A percentile compares a stretch with the other conserved stretches of the same genome.
These are phyloP conservation scores for Scaptomyza caliginosa DNA, from an alignment of 2,888 invertebrate genomes.

Conservation along the genomic window DNA sequence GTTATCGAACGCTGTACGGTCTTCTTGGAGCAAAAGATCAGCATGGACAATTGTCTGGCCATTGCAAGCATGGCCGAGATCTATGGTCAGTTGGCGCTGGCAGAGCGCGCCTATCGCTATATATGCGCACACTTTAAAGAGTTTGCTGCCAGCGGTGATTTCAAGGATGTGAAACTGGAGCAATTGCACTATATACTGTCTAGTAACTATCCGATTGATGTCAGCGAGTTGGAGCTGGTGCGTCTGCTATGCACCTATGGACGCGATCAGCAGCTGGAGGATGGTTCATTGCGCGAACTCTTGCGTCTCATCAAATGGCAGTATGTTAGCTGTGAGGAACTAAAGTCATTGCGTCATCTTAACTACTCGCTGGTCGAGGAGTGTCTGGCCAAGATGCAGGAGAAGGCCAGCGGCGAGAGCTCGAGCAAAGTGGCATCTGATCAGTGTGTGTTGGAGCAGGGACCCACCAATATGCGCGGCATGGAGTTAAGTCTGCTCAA, in stretches of 20 bases:
- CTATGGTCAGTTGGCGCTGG: constrained; percentile 87
- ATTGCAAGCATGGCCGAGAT: constrained; percentile 89
- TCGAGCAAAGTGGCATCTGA: constrained; percentile 11
- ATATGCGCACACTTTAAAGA: constrained; percentile 87
- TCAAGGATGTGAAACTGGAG: constrained; percentile 86
- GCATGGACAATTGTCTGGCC: constrained; percentile 89
- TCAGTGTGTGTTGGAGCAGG: constrained; percentile 22
- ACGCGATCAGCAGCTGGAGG: constrained; percentile 51
- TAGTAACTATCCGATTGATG: constrained; percentile 88
- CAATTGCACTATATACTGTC: constrained; percentile 87
- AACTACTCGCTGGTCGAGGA: constrained; percentile 55
- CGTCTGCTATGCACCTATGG: constrained; percentile 56
- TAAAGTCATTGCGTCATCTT: constrained; percentile 39
- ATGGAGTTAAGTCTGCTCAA: constrained; percentile 89
- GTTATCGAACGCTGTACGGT: constrained; percentile 88
- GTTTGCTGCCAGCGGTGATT: constrained; percentile 86
- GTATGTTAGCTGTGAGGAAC: constrained; percentile 37
- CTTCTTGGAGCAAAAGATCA: constrained; percentile 88
- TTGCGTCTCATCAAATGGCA: constrained; percentile 57
- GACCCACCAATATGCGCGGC: constrained; percentile 86
- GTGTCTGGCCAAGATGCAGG: constrained; percentile 33
- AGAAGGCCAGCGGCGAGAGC: constrained; percentile 5
- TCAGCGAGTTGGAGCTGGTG: constrained; percentile 59
- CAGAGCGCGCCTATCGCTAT: constrained; percentile 87
- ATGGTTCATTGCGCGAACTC: constrained; percentile 40